A percentile compares a stretch with the other conserved stretches of the same genome.
phyloP scores from a whole-genome alignment of 2,797 vertebrate genomes.

The Lagodon rhomboides region DNA sequence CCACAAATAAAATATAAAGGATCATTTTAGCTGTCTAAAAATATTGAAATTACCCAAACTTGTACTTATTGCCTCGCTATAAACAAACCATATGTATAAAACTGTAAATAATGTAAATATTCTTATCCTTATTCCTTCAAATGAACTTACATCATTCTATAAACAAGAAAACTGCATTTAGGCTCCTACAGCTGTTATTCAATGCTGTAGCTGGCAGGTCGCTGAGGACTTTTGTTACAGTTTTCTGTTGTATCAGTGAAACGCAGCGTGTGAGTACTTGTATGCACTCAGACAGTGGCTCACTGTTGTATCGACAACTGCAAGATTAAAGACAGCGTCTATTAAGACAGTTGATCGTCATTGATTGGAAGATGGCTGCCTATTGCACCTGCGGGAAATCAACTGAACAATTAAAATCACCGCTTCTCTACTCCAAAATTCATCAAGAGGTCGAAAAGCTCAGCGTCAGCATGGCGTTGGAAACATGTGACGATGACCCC shows the following conservation, averaged over 20 bases:
- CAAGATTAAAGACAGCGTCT: constrained; percentile 41
- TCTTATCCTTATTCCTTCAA: too few species aligned
- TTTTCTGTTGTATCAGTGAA: neutral
- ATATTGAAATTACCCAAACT: too few species aligned
- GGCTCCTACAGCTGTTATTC: neutral
- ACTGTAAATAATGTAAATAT: too few species aligned
- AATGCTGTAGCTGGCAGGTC: neutral
- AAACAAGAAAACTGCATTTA: too few species aligned
- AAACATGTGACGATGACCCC: constrained; percentile 1
- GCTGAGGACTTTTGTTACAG: neutral
- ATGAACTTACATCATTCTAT: too few species aligned
- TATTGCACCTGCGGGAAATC: constrained; percentile 62
- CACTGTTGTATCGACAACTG: constrained; percentile 19
- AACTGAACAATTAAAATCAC: constrained; percentile 55
- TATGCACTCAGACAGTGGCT: neutral
- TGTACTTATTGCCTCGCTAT: too few species aligned
- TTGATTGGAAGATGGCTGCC: constrained; percentile 53
- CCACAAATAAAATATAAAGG: too few species aligned
- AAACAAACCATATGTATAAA: too few species aligned
- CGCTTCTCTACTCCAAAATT: constrained; percentile 28
- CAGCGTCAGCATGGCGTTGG: neutral
- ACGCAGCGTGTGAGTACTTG: neutral
- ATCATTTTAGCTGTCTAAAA: too few species aligned
- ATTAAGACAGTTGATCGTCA: constrained; percentile 38
- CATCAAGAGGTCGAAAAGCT: constrained; percentile 16